Base-by-base conservation (phyloP, 2,113 vertebrate species). In the Indicator indicator region DNA sequence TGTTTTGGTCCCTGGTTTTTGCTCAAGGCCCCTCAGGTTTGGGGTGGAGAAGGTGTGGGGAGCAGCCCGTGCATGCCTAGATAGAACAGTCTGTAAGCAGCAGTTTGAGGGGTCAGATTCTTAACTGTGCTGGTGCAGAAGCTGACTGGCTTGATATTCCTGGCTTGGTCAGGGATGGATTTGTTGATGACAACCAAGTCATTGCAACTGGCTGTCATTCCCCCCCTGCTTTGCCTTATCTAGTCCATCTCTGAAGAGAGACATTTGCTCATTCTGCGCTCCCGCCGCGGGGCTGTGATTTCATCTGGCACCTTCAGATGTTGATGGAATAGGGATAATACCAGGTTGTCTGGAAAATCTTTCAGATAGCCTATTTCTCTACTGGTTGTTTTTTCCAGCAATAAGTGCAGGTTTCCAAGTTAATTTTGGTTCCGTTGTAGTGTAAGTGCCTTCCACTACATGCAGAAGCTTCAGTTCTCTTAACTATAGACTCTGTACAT, bases 261-360 rank as follows among this genome's bases (percentile, higher is more conserved):
- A 95, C 70, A 36, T 88, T 94, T 95, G 83, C 91, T 97, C 85
- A 79, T 90, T 85, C 46, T 64, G 79, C 85, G 64, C 63, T 93
- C 76, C 74, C 3, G n/a, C 91, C 93, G 91, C 27, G 82, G 91
- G 60, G 79, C 91, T 88, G 2, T 89, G 87, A 94, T 95, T 96
- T 95, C 93, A 91, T 92, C 89, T 95, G 95, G 96, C 90, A 62
- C 19, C 4, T 83, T 64, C n/a, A 81, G 48, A 88, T 80, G 27
- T 94, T 93, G 63, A 58, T 69, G 68, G 84, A 95, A 86, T 38
- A 89, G 82, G 79, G 60, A 95, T 86, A 93, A 94, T 94, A 94
- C 91, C 68, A 93, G 69, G 65, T 74, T 94, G 69, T 52, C 94
- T 50, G 76, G 93, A 86, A 92, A 86, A 59, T 50, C 60, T 74